Conservation (phyloP, 2,888 invertebrate genomes). For the Acanthopleura granulata region DNA sequence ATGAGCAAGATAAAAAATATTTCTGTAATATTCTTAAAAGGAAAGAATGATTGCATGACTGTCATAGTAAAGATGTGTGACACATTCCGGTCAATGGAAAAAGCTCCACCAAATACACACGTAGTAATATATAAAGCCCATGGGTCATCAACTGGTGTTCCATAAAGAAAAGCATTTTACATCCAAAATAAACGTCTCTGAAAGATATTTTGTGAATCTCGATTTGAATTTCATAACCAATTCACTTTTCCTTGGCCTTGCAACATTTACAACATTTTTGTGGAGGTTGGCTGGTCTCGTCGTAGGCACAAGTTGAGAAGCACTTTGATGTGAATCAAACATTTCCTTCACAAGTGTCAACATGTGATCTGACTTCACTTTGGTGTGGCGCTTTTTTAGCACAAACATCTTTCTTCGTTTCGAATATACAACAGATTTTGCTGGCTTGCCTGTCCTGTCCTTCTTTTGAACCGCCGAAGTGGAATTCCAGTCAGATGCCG, state of each 20-base stretch:
- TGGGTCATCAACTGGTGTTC: no score
- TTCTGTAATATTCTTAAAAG: no score
- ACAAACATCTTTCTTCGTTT: slow-evolving; percentile 3
- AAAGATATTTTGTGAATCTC: no score
- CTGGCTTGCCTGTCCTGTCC: neutral
- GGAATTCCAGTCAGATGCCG: slow-evolving; percentile 4
- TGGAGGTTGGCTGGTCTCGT: neutral
- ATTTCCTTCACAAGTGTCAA: neutral
- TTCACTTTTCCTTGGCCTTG: slow-evolving; percentile 7
- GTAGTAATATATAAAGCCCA: no score
- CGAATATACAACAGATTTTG: neutral
- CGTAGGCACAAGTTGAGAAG: neutral
- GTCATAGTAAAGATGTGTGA: no score
- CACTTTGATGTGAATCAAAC: neutral
- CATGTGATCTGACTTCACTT: neutral
- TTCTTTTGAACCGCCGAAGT: neutral
- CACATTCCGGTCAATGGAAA: no score
- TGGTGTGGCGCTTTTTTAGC: neutral
- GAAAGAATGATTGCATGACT: no score
- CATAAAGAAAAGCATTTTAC: no score
- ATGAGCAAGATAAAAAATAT: no score
- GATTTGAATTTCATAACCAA: neutral
- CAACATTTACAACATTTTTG: neutral
- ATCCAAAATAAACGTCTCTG: no score
- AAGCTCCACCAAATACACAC: no score